A percentile compares a stretch with the other conserved stretches of the same genome.
Evolutionary conservation across 2,113 vertebrate genomes (phyloP).

Genomic region (Hyaena hyaena): DNA sequence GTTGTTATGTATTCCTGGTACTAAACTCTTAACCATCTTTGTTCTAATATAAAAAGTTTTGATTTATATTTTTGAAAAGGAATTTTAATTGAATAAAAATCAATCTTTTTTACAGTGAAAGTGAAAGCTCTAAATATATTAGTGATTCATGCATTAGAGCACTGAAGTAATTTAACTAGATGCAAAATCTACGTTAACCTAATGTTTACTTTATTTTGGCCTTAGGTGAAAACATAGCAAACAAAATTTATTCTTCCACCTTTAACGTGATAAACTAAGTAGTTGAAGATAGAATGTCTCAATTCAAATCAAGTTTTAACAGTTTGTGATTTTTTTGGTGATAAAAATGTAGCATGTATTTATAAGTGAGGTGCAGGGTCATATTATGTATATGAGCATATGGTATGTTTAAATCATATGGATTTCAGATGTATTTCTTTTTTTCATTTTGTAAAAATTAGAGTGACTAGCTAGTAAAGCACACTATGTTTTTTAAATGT

Average conservation of each 20-base stretch:
- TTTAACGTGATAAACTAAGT: background rate
- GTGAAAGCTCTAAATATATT: slow-evolving; percentile 5
- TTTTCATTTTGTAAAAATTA: background rate
- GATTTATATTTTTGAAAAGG: background rate
- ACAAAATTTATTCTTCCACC: slow-evolving; percentile 9
- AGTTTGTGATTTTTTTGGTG: background rate
- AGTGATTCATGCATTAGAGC: background rate
- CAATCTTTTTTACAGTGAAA: background rate
- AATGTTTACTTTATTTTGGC: slow-evolving; percentile 14
- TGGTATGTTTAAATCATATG: background rate
- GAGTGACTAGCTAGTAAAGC: background rate
- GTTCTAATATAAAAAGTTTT: background rate
- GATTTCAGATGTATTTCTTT: background rate
- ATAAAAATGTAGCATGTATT: background rate
- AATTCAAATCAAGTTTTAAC: background rate
- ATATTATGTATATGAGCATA: background rate
- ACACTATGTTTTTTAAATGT: background rate
- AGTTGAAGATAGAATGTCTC: background rate
- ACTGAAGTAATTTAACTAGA: slow-evolving; percentile 35
- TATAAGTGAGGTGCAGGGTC: background rate
- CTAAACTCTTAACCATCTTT: background rate
- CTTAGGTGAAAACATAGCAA: slow-evolving; percentile 8
- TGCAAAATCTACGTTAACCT: background rate
- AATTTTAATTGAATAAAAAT: slow-evolving; percentile 10
- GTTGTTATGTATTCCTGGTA: background rate